A percentile compares a stretch with the other conserved stretches of the same genome.
Conservation (phyloP, 2,797 vertebrate species). For the Myioborus melanocephalus region DNA sequence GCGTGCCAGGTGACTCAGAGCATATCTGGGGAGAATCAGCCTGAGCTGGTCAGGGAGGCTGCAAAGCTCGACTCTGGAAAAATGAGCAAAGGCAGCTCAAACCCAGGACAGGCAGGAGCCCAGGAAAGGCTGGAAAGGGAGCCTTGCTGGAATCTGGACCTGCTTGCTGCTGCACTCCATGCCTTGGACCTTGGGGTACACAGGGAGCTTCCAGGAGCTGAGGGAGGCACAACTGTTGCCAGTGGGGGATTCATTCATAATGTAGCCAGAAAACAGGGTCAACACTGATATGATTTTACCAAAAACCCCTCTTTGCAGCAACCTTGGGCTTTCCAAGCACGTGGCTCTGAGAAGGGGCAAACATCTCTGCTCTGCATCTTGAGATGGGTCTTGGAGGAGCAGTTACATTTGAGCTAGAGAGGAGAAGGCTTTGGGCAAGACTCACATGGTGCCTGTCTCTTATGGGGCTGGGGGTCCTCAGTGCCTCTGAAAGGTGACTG, state of each 20-base stretch:
- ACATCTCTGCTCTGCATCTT: not conserved
- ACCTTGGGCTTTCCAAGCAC: not conserved
- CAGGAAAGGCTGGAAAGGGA: not conserved
- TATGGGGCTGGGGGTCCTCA: not conserved
- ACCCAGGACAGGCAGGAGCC: not conserved
- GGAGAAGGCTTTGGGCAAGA: not conserved
- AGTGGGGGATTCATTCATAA: not conserved
- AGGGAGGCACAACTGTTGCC: not conserved
- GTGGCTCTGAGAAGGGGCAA: not conserved
- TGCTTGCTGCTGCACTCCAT: not conserved
- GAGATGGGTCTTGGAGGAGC: not conserved
- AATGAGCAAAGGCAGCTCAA: not conserved
- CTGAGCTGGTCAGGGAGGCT: not conserved
- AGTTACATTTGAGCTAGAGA: not conserved
- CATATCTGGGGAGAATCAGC: not conserved
- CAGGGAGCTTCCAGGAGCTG: not conserved
- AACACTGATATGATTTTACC: not conserved
- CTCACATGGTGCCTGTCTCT: not conserved
- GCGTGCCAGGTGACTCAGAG: conserved; percentile 19
- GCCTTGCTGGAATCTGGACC: not conserved
- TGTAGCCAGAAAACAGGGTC: not conserved
- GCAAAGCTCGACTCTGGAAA: not conserved
- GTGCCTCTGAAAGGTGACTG: not conserved
- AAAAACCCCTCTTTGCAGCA: not conserved
- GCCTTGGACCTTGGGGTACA: not conserved